Conservation (phyloP, 1,140 invertebrate species). For the Phenacoccus solenopsis region DNA sequence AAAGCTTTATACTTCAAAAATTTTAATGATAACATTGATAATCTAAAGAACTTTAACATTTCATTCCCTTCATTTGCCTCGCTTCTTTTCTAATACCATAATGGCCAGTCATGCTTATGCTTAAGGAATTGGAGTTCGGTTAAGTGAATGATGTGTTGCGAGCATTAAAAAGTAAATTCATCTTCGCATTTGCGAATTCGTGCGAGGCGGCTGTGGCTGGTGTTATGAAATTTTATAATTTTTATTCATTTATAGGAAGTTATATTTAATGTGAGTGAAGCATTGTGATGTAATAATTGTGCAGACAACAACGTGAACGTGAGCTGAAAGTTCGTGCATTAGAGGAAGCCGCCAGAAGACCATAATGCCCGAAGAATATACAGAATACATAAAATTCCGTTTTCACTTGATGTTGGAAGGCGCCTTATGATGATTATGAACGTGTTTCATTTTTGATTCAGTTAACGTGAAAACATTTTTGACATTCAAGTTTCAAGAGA, state of each 20-base stretch:
- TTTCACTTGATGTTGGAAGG: not conserved
- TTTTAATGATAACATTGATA: not conserved
- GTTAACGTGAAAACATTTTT: not conserved
- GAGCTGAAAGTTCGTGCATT: slow-evolving; percentile 71
- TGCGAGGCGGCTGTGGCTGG: not conserved
- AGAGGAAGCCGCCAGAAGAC: slow-evolving; percentile 66
- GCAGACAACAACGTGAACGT: slow-evolving; percentile 54
- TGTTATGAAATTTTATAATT: not conserved
- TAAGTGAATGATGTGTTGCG: not conserved
- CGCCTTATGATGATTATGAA: not conserved
- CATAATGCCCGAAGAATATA: no score
- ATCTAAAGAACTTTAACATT: not conserved
- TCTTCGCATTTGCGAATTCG: no score
- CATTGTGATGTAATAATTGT: slow-evolving; percentile 10
- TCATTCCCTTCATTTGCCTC: not conserved
- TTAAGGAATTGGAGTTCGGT: not conserved
- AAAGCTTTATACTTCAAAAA: not conserved
- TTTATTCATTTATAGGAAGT: slow-evolving; percentile 7
- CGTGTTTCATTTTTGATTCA: not conserved
- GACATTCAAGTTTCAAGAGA: not conserved
- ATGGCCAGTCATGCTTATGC: not conserved
- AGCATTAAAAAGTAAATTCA: no score
- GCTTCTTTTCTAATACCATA: not conserved
- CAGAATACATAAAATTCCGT: not conserved
- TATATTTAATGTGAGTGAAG: slow-evolving; percentile 6